Base-by-base conservation (phyloP, 1,140 invertebrate species). In the Panulirus ornatus region DNA sequence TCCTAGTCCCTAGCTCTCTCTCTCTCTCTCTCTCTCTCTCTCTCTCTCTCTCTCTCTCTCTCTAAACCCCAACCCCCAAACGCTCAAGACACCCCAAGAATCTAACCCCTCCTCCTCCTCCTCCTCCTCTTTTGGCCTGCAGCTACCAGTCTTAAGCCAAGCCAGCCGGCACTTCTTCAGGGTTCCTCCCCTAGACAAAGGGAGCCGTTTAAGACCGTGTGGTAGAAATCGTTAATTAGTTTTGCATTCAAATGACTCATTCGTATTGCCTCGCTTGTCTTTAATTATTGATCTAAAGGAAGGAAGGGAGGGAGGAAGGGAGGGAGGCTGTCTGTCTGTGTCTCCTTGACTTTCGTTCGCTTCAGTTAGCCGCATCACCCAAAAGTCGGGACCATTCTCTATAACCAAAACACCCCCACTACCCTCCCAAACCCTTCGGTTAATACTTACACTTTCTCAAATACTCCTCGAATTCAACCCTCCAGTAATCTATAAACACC, bases 211-310 rank as follows among this genome's bases (percentile, higher is more conserved):
- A 83, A 89, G 71, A 73, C 88, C 79, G 51, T 47, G 79, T 51
- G 66, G 79, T 82, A 89, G 88, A 89, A 89, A 89, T 89, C 88
- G 81, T 89, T 89, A 89, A 89, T 89, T 89, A 89, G 88, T 89
- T 89, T 89, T 89, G 88, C 88, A 89, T 89, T 73, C 88, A 89
- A 89, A 89, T 89, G 88, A 89, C 79, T 89, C 88, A 89, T 89
- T 89, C 88, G 66, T 83, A 89, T 89, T 89, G 88, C 79, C 79
- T 89, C 88, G 76, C 88, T 89, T 89, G 88, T 89, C 88, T 84
- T 89, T 84, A 81, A 89, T 89, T 89, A 89, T 89, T 83, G 87
- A 89, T 89, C 87, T 84, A 73, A 89, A 89, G 79, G 87, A 89
- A 89, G 87, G 81, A 66, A 66, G 54, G 54, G 40, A 70, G 51